Conservation (phyloP, 2,888 invertebrate genomes). For the Nephrotoma flavescens region DNA sequence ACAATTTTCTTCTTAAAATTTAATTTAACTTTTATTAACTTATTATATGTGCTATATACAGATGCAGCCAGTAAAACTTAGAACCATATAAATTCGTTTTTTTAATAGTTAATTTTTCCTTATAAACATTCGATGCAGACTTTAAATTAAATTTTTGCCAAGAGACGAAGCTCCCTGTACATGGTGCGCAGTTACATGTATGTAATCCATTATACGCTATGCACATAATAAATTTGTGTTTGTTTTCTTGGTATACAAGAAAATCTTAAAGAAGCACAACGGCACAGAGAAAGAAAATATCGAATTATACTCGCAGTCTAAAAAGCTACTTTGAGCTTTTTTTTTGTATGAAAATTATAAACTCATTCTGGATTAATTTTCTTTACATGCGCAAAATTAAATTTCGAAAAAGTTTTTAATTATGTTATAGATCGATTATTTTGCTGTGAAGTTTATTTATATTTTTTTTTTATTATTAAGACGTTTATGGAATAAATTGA, state of each 20-base stretch:
- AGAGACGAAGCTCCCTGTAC: background rate
- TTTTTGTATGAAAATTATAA: background rate
- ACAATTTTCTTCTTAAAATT: background rate
- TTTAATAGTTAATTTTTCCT: background rate
- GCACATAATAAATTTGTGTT: background rate
- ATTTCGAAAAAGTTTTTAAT: background rate
- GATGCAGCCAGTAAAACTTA: background rate
- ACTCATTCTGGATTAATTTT: background rate
- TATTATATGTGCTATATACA: background rate
- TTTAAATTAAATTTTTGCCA: background rate
- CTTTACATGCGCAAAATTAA: background rate
- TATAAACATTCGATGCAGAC: background rate
- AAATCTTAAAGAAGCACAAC: background rate
- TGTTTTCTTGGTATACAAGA: background rate
- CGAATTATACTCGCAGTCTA: too few species aligned
- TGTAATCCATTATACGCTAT: background rate
- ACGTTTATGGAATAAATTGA: background rate
- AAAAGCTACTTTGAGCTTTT: background rate
- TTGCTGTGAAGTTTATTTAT: background rate
- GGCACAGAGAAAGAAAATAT: background rate
- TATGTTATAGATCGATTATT: background rate
- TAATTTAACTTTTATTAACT: background rate
- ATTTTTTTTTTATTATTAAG: background rate
- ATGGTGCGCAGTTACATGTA: too few species aligned
- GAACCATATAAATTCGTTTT: background rate